Evolutionary conservation across 2,797 vertebrate species (phyloP).

Genomic region (Premnoplex brunnescens): DNA sequence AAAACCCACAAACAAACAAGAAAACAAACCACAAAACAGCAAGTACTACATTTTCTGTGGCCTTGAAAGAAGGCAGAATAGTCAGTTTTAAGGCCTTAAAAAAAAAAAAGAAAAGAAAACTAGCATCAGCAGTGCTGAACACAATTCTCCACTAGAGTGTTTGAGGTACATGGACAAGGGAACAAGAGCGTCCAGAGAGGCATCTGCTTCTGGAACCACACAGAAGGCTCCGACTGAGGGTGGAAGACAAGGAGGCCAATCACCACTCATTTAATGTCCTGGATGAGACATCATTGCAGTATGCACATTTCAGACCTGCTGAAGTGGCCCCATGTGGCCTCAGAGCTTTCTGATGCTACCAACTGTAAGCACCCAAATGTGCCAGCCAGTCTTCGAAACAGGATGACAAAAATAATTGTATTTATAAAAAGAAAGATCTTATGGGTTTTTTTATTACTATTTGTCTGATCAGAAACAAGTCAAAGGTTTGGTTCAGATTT

Average conservation of each 20-base stretch:
- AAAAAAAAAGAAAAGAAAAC: not conserved
- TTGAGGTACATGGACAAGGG: not conserved
- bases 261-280: not conserved
- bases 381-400: not conserved
- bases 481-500: not conserved
- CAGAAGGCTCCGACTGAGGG: rapidly evolving
- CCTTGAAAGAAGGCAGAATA: not conserved
- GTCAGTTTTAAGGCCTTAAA: not conserved
- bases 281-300: not conserved
- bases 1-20: too few relatives aligned
- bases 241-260: not conserved
- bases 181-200: not conserved
- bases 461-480: not conserved
- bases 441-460: not conserved
- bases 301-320: not conserved
- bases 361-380: not conserved
- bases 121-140: not conserved
- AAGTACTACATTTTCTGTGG: not conserved
- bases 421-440: not conserved
- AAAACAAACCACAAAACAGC: not conserved
- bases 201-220: not conserved
- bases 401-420: not conserved
- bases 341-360: not conserved
- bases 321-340: not conserved
- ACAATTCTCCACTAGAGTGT: not conserved